phyloP scores from a whole-genome alignment of 2,888 invertebrate species.

The Spodoptera picta region DNA sequence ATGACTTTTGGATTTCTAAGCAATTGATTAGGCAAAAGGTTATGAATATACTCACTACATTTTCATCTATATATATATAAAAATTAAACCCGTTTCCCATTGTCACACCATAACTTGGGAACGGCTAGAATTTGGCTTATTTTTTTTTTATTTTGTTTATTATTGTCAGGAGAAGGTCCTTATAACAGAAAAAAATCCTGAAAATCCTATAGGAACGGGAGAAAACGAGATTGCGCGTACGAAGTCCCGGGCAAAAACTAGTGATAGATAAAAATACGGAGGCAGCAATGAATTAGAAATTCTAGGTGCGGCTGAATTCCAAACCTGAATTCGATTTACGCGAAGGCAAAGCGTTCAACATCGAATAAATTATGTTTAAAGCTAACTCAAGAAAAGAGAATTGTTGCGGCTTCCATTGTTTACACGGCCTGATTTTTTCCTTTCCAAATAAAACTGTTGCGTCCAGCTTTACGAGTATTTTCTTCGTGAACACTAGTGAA shows the following conservation, averaged over 20 bases:
- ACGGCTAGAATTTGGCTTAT: no score
- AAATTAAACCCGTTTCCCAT: no score
- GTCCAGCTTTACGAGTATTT: slow-evolving; percentile 49
- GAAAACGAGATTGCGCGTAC: no score
- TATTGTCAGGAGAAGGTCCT: no score
- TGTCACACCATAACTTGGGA: no score
- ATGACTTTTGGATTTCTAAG: no score
- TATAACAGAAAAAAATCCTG: no score
- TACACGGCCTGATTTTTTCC: slow-evolving; percentile 52
- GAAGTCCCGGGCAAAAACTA: no score
- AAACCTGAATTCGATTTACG: slow-evolving; percentile 44
- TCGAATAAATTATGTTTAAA: slow-evolving; percentile 51
- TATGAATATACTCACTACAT: slow-evolving; percentile 2
- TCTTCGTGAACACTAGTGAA: slow-evolving; percentile 48
- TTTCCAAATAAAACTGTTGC: slow-evolving; percentile 60
- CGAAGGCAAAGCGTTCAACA: slow-evolving; percentile 51
- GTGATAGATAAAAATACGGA: slow-evolving; percentile 9
- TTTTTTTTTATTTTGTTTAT: no score
- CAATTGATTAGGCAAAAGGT: background rate
- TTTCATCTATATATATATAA: background rate
- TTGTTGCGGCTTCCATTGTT: slow-evolving; percentile 53
- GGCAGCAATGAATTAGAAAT: slow-evolving; percentile 22
- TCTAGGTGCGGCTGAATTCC: slow-evolving; percentile 10
- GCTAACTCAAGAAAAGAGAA: slow-evolving; percentile 39
- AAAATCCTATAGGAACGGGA: no score